Base-by-base conservation (phyloP, 2,888 invertebrate genomes). In the Campoplex nolae region DNA sequence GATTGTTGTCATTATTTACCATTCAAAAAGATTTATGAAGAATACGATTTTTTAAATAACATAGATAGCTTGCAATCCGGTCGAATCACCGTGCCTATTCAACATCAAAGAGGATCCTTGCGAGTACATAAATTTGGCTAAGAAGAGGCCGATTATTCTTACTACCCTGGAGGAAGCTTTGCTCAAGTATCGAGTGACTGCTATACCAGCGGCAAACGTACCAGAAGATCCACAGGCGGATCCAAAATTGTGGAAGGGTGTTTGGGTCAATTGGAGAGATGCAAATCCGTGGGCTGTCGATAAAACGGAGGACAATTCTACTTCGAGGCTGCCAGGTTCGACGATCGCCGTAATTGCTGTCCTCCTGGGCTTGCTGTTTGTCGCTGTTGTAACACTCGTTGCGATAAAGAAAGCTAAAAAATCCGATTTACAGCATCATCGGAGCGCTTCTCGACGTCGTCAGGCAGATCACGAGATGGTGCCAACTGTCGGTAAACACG, bases 251-350 rank as follows among this genome's bases (percentile, higher is more conserved):
- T 96, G 95, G 94, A 95, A 96, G 77, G 95, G 95, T 76, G 95
- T 95, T 0, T 96, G 96, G 96, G 95, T 95, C 1, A 95, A 94
- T 89, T 96, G 96, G 96, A 92, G 94, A 89, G 96, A 96, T 56
- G 75, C 89, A 0, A 32, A 78, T 75, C 83, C 83, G 0, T 6
- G 73, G 51, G 85, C 79, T 56, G 13, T 62, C 23, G 48, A 56
- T 32, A 3, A 13, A 11, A 13, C 6, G 11, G 67, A 65, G 11
- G 38, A n/a, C 4, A 38, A 73, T n/a, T 51, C 42, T 71, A 67
- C 65, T n/a, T 81, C 82, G 32, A 71, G 56, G n/a, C 32, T 91
- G n/a, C 85, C 90, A 38, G 90, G 90, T 13, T 77, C 89, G 28
- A 83, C 88, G 28, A 89, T 91, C 32, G 90, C 89, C 23, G 76